These are phyloP conservation scores for Porites australiensis DNA, from an alignment of 64 coral and sea anemone species.

Conservation along the genomic window DNA sequence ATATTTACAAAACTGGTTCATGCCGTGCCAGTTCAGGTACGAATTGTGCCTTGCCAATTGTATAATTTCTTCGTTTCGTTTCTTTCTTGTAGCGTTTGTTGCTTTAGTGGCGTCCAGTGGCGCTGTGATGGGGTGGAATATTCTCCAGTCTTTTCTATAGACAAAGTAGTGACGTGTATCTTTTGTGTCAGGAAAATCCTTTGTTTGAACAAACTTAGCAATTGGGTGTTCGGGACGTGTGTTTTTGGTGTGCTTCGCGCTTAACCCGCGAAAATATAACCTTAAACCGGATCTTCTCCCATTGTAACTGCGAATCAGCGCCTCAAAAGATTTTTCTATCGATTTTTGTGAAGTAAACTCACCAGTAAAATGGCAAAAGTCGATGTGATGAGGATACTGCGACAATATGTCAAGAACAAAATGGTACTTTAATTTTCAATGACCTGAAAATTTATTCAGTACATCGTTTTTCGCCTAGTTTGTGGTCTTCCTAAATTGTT, in stretches of 20 bases:
- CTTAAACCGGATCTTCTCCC: neutral
- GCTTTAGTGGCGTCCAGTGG: neutral
- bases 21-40: neutral
- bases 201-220: constrained; percentile 14
- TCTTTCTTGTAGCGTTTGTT: neutral
- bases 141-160: neutral
- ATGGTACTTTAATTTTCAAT: constrained; percentile 1
- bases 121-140: too few species aligned
- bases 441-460: neutral
- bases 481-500: too few species aligned
- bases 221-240: neutral
- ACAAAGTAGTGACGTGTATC: neutral
- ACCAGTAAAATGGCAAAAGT: neutral
- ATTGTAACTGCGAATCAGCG: neutral
- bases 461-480: neutral
- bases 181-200: neutral
- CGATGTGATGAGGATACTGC: neutral
- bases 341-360: neutral
- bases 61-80: neutral
- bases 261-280: neutral
- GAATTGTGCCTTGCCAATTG: neutral
- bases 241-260: neutral
- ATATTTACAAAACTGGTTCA: neutral
- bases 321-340: neutral
- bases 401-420: constrained; percentile 30